Evolutionary conservation across 2,797 vertebrate genomes (phyloP), one percentile per base, ranked within the genome.

Genomic region (Enteromius treurensis): DNA sequence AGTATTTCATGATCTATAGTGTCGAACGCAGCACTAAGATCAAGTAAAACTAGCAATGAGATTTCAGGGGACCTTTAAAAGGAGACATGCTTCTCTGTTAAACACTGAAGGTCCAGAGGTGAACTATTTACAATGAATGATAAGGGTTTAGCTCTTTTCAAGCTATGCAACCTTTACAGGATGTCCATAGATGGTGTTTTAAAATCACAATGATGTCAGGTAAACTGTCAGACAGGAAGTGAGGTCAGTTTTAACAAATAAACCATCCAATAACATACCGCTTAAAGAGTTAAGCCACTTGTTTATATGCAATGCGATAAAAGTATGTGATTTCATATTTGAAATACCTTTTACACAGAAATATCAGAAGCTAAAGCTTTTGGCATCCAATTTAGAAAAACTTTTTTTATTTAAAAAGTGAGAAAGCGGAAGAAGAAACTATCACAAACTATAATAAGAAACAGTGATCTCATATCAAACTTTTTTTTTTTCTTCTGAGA

Each of bases 121-220:
- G 29, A 14, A 34, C 49, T 15, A 67, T 51, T 37, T 79, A 9
- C 2, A 15, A 15, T 51, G 49, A 53, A 7, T 23, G 19, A 9
- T 67, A 49, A 13, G 13, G 3, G 45, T 5, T 78, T 8, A 21
- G 11, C 6, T 23, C 19, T 34, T 67, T 77, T 23, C 42, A 45
- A 42, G 89, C 47, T 94, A 88, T 62, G 93, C 88, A 34, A 92
- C 86, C 69, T 93, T 90, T 26, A 92, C 92, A 5, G 21, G 84
- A 0, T 13, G 55, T 26, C 55, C 10, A 60, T 26, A 60, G 23
- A 60, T 26, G 14, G 29, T 87, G 83, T 62, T 90, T 88, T 1
- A 87, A 73, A 0, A 85, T 53, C 55, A 89, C 14, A 58, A 58
- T 5, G 79, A 82, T 85, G 75, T 92, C 29, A 34, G 62, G 14